These are phyloP conservation scores for Euglossa dilemma DNA, from an alignment of 1,140 invertebrate species.

Conservation along the genomic window DNA sequence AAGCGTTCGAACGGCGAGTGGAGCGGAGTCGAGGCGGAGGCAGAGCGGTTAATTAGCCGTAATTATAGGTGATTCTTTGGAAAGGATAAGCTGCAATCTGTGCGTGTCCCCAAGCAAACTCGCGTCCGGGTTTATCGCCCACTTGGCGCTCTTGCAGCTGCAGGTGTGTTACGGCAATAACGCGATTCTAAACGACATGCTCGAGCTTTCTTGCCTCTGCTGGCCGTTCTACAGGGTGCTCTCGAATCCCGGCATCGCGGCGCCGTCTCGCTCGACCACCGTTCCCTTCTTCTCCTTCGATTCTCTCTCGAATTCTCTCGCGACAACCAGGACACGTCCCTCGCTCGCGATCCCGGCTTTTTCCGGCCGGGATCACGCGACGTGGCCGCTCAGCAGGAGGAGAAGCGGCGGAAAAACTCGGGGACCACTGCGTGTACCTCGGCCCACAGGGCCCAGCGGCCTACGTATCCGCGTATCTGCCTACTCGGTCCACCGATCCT, in stretches of 20 bases:
- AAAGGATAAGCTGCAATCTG: slow-evolving; percentile 10
- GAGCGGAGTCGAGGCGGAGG: too few relatives aligned
- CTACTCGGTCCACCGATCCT: slow-evolving; percentile 61
- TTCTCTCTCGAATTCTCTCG: too few relatives aligned
- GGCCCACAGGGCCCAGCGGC: slow-evolving; percentile 45
- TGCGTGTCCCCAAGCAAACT: slow-evolving; percentile 22
- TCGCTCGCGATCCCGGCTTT: neutral
- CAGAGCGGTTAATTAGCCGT: neutral
- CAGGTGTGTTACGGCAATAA: slow-evolving; percentile 58
- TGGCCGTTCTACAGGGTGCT: slow-evolving; percentile 43
- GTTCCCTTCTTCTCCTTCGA: neutral
- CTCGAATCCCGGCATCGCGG: neutral
- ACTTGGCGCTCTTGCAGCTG: slow-evolving; percentile 53
- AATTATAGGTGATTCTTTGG: slow-evolving; percentile 20
- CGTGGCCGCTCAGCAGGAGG: too few relatives aligned
- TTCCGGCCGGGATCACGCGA: too few relatives aligned
- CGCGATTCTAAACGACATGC: slow-evolving; percentile 30
- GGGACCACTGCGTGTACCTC: slow-evolving; percentile 26
- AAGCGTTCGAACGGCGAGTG: too few relatives aligned
- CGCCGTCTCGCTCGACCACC: too few relatives aligned
- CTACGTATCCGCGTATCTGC: slow-evolving; percentile 53
- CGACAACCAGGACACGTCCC: too few relatives aligned
- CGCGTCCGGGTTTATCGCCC: slow-evolving; percentile 60
- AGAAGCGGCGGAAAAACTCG: neutral
- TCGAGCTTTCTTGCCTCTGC: slow-evolving; percentile 45